Evolutionary conservation across 2,113 vertebrate species (phyloP).

Genomic region (Marmota flaviventris): DNA sequence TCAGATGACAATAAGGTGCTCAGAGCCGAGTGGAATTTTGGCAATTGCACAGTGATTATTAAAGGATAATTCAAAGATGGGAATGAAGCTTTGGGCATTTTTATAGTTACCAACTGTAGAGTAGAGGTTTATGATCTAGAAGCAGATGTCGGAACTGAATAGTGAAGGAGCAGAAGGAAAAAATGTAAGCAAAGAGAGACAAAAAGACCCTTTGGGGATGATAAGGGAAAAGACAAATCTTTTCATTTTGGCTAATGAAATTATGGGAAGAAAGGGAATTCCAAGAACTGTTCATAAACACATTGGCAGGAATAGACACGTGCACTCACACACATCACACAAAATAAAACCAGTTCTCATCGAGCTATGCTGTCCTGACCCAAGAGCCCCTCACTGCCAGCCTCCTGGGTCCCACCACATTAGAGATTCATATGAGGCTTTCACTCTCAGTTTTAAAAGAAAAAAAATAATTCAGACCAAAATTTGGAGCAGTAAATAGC

Average conservation of each 20-base stretch:
- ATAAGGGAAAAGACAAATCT: not conserved
- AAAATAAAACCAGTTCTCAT: not conserved
- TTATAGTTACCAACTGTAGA: not conserved
- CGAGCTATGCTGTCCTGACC: not conserved
- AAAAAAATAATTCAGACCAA: constrained; percentile 34
- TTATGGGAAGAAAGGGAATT: not conserved
- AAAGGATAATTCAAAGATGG: not conserved
- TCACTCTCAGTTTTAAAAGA: not conserved
- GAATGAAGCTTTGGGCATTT: not conserved
- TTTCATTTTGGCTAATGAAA: not conserved
- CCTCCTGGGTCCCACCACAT: too few species aligned
- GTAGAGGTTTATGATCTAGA: not conserved
- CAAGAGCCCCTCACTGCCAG: not conserved
- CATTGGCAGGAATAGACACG: not conserved
- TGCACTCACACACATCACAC: not conserved
- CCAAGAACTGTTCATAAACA: not conserved
- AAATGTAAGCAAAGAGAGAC: not conserved
- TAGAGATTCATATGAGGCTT: not conserved
- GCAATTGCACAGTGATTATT: not conserved
- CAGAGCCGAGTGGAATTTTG: not conserved
- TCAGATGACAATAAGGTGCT: not conserved
- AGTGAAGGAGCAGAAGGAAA: not conserved
- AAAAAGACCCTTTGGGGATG: not conserved
- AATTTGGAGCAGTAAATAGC: not conserved
- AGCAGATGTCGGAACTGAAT: not conserved